These are phyloP conservation scores for Athrips mouffetella DNA, from an alignment of 2,888 invertebrate species.

Conservation along the genomic window DNA sequence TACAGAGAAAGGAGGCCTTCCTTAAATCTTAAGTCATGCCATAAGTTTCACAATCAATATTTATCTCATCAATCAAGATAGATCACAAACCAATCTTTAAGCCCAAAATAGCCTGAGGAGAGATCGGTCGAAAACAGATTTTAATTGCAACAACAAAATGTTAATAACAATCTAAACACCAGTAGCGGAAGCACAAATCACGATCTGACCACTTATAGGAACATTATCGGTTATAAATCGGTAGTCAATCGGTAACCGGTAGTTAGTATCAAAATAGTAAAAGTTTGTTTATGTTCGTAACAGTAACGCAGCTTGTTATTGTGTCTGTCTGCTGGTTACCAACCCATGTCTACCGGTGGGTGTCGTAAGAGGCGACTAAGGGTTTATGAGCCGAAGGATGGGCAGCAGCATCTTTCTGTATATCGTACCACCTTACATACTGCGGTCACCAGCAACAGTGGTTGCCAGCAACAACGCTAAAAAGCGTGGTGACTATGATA, in stretches of 20 bases:
- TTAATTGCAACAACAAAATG: conserved; percentile 5
- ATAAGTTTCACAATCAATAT: conserved; percentile 3
- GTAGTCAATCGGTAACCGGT: conserved; percentile 18
- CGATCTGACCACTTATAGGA: conserved; percentile 34
- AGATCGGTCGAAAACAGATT: conserved; percentile 3
- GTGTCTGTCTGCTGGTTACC: too few species aligned
- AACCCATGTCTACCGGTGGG: too few species aligned
- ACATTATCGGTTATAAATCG: conserved; percentile 33
- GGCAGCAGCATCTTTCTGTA: too few species aligned
- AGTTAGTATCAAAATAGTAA: neutral
- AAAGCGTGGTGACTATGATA: too few species aligned
- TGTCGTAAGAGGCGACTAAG: too few species aligned
- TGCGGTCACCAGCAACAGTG: too few species aligned
- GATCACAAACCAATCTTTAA: neutral
- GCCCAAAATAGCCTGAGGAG: neutral
- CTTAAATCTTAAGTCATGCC: too few species aligned
- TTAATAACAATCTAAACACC: conserved; percentile 47
- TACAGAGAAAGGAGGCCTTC: too few species aligned
- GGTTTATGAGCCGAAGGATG: too few species aligned
- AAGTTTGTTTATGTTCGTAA: conserved; percentile 10
- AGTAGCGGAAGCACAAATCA: conserved; percentile 67
- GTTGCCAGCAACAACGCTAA: too few species aligned
- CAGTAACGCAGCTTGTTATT: neutral
- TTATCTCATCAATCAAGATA: neutral
- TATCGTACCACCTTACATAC: too few species aligned